Evolutionary conservation across 2,113 vertebrate genomes (phyloP).

Genomic region (Felis catus): DNA sequence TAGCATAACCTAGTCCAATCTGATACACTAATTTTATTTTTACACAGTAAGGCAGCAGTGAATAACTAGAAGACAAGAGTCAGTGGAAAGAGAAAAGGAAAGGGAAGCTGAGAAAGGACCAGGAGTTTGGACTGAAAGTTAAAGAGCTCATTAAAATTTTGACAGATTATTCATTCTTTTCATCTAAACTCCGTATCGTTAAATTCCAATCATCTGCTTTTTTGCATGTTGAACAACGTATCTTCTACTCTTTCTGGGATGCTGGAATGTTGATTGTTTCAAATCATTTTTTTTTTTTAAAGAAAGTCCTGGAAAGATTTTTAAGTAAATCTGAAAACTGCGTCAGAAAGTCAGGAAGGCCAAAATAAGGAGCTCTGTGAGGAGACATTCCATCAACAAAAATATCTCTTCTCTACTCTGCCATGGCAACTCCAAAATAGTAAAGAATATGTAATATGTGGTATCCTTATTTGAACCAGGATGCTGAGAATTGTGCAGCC

Average conservation of each 20-base stretch:
- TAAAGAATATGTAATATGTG: constrained; percentile 76
- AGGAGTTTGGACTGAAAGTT: background rate
- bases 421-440: constrained; percentile 81
- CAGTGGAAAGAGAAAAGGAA: constrained; percentile 26
- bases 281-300: background rate
- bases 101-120: background rate
- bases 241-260: constrained; percentile 6
- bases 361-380: constrained; percentile 75
- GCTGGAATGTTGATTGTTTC: constrained; percentile 33
- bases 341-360: constrained; percentile 69
- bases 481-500: constrained; percentile 32
- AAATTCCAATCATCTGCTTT: background rate
- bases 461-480: constrained; percentile 78
- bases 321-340: constrained; percentile 66
- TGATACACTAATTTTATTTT: constrained; percentile 10
- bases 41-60: background rate
- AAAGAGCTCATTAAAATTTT: constrained; percentile 37
- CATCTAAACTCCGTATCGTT: background rate
- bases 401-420: constrained; percentile 74
- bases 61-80: background rate
- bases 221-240: background rate
- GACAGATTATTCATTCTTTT: constrained; percentile 25
- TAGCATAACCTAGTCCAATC: background rate
- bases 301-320: constrained; percentile 40
- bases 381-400: constrained; percentile 77